A percentile compares a stretch with the other conserved stretches of the same genome.
Conservation (phyloP, 2,113 vertebrate genomes). For the Bubo bubo region DNA sequence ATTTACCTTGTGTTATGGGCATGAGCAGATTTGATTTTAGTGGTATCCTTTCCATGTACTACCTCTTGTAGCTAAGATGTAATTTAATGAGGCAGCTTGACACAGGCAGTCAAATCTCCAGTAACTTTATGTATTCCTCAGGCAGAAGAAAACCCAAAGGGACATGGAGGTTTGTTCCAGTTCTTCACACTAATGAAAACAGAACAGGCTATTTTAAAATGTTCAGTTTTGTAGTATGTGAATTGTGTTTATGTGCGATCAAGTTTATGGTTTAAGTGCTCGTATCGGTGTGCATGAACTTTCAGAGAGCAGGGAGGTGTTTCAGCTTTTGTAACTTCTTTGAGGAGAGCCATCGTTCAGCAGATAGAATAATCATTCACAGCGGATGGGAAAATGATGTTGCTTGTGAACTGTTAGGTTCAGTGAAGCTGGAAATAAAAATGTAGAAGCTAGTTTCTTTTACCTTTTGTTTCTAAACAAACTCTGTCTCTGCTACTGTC, state of each 20-base stretch:
- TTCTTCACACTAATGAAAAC: not conserved
- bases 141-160: not conserved
- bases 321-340: not conserved
- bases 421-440: not conserved
- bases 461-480: not conserved
- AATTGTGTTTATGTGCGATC: not conserved
- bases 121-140: not conserved
- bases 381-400: not conserved
- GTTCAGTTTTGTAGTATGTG: not conserved
- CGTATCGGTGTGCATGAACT: accelerated
- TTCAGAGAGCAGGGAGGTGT: not conserved
- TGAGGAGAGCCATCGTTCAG: accelerated
- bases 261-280: not conserved
- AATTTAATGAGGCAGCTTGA: not conserved
- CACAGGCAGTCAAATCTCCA: not conserved
- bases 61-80: not conserved
- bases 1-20: not conserved
- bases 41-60: accelerated
- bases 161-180: not conserved
- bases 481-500: not conserved
- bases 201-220: not conserved
- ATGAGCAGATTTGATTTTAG: not conserved
- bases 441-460: not conserved
- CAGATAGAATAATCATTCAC: not conserved
- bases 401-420: not conserved